Conservation (phyloP, 2,797 vertebrate species). For the Vireo griseus region DNA sequence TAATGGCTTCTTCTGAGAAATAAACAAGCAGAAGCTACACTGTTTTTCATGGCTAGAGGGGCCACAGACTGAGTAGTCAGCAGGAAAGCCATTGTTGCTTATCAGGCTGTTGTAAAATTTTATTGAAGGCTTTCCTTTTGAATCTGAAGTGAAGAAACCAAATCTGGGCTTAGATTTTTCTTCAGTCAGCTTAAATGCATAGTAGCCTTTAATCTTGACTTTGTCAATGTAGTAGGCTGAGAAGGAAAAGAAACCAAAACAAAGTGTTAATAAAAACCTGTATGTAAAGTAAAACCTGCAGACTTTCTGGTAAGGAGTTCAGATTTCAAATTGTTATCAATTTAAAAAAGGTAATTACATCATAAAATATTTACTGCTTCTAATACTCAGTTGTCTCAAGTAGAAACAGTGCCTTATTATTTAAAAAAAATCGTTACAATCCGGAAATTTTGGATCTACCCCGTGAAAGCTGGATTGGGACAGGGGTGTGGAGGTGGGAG, state of each 20-base stretch:
- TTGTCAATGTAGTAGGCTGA: slow-evolving; percentile 84
- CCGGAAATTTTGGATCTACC: not conserved
- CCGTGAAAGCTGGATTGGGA: not conserved
- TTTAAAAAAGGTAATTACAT: not conserved
- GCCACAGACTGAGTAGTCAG: slow-evolving; percentile 61
- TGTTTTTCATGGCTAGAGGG: not conserved
- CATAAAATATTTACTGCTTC: not conserved
- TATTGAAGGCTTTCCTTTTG: slow-evolving; percentile 85
- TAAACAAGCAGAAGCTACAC: slow-evolving; percentile 76
- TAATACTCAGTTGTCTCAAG: not conserved
- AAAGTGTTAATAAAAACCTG: not conserved
- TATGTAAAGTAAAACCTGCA: not conserved
- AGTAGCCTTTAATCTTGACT: slow-evolving; percentile 90
- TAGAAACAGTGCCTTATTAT: not conserved
- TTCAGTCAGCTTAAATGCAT: slow-evolving; percentile 89
- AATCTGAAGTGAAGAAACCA: slow-evolving; percentile 87
- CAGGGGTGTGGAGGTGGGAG: not conserved
- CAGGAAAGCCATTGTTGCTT: slow-evolving; percentile 76
- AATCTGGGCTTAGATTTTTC: slow-evolving; percentile 83
- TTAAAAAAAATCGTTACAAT: not conserved
- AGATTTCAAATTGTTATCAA: not conserved
- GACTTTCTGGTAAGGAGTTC: not conserved
- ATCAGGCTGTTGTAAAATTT: slow-evolving; percentile 82
- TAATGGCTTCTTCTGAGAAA: slow-evolving; percentile 81
- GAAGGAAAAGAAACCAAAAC: not conserved